Conservation (phyloP, 2,113 vertebrate genomes). For the Crotalus viridis region DNA sequence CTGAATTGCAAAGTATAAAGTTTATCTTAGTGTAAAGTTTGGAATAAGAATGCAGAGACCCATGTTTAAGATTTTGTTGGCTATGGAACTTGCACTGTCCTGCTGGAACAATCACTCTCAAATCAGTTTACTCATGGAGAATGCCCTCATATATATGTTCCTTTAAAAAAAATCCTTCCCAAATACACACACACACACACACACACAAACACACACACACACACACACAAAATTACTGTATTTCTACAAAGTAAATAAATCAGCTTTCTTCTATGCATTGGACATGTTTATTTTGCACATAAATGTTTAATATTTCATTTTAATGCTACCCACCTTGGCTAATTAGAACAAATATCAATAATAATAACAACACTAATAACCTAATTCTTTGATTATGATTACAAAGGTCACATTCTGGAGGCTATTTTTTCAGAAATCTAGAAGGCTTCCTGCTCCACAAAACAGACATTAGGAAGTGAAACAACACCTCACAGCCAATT, state of each 20-base stretch:
- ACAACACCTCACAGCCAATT: not conserved
- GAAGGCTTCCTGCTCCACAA: not conserved
- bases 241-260: not conserved
- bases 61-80: not conserved
- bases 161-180: too few species aligned
- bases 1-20: not conserved
- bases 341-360: not conserved
- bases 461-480: not conserved
- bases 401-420: not conserved
- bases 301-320: not conserved
- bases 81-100: not conserved
- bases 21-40: not conserved
- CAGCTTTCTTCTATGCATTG: not conserved
- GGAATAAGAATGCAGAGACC: not conserved
- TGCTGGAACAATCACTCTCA: not conserved
- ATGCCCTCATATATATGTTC: too few species aligned
- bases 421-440: not conserved
- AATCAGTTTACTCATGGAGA: not conserved
- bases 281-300: not conserved
- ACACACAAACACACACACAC: too few species aligned
- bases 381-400: not conserved
- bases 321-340: not conserved
- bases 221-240: too few species aligned
- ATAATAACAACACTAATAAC: not conserved
- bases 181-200: too few species aligned